Evolutionary conservation across 1,140 invertebrate genomes (phyloP), one percentile per base, ranked within the genome.

Genomic region (Steinernema khuongi): DNA sequence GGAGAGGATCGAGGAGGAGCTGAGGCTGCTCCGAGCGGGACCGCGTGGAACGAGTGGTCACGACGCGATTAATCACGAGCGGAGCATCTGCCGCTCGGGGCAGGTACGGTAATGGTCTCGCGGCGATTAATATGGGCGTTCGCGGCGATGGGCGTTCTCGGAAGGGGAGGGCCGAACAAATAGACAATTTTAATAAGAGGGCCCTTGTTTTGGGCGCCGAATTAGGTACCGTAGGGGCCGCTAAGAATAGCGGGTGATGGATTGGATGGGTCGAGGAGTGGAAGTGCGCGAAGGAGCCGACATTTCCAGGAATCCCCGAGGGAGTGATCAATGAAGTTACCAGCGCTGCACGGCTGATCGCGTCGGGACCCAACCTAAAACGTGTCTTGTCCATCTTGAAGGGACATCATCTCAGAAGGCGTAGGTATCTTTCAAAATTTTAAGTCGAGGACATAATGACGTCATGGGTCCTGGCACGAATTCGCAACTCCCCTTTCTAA

Each of bases 61-160:
- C 4, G 14, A 7, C 50, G 50, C 4, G 50, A 60, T 14, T 7
- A 14, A 2, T 60, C 22, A 60, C 11, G 11, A 14, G 50, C 14
- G n/a, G n/a, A n/a, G n/a, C n/a, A n/a, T n/a, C n/a, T n/a, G n/a
- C n/a, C n/a, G n/a, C n/a, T n/a, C 7, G 22, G 50, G 50, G 19
- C 4, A 22, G 50, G 50, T 60, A 60, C 50, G 50, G 50, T 60
- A 60, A 60, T 60, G 50, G n/a, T 60, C 26, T 22, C 50, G 22
- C 14, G n/a, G 50, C 50, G 50, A 60, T 60, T 60, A 60, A 60
- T 60, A 60, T 14, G 26, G 50, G 50, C 50, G 50, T 14, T 14
- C 11, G 22, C 14, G 19, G 50, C 4, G 50, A 7, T 7, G 50
- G 19, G 7, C 7, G 11, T 7, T 22, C 2, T n/a, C 14, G 50